Base-by-base conservation (phyloP, 64 coral and sea anemone genomes). In the Porites lutea region DNA sequence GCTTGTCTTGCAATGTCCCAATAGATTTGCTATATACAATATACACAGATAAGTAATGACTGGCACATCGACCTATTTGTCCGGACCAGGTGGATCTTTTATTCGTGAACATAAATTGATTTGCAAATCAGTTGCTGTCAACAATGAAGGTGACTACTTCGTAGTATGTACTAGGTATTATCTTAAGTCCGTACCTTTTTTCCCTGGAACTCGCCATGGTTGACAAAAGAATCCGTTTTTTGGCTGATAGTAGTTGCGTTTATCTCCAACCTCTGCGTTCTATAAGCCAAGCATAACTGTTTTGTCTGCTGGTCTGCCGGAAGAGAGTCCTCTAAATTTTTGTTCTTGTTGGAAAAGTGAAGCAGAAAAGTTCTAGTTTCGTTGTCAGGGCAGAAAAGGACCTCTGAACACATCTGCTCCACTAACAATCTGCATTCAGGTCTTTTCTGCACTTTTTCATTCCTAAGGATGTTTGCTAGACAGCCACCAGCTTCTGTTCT, bases 361-460 rank as follows among this genome's bases (percentile, higher is more conserved):
- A 68, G 6, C 61, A 84, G 37, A 65, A 67, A 50, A 46, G 45
- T 84, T 63, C 81, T 84, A 5, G 44, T 84, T 16, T 67, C 61
- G 4, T 48, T 18, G 47, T 84, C 81, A 21, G 81, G 62, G 64
- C 44, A 20, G 22, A 84, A 84, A 8, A 84, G 46, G 14, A 84
- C 7, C n/a, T 52, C 62, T 22, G 81, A 84, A 11, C 60, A 49
- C 15, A 65, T 4, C 3, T 48, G 8, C 63, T 84, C 81, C 3
- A 84, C 13, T 19, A 84, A 22, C 8, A 20, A 61, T 68, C 81
- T 49, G 45, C 81, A 68, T 50, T 84, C 81, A n/a, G 81, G 81
- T 20, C 48, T 84, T 18, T 23, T 27, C 45, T 67, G 81, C 8
- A 84, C 13, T 4, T 50, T 84, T 23, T 49, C 22, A 48, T 84